phyloP scores from a whole-genome alignment of 2,113 vertebrate genomes.

The Thymallus thymallus region DNA sequence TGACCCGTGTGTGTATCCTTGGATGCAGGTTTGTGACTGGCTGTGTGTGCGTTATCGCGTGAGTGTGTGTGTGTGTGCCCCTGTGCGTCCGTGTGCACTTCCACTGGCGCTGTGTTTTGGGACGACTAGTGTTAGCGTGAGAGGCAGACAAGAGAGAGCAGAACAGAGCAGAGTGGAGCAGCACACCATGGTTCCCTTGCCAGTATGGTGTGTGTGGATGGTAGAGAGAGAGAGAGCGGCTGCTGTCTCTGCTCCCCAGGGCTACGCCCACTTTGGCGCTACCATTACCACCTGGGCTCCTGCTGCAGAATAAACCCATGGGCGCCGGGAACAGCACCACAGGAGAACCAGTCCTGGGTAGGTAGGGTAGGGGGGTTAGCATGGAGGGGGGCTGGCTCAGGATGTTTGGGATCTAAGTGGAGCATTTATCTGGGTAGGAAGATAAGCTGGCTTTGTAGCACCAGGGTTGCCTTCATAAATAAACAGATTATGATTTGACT shows the following conservation, averaged over 20 bases:
- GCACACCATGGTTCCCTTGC: slow-evolving; percentile 8
- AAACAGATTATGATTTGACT: too few relatives aligned
- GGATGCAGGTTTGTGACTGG: slow-evolving; percentile 33
- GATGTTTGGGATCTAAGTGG: too few relatives aligned
- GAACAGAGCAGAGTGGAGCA: slow-evolving; percentile 2
- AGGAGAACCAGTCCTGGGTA: slow-evolving; percentile 46
- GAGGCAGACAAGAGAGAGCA: slow-evolving; percentile 19
- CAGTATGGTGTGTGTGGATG: slow-evolving; percentile 17
- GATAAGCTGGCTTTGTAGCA: too few relatives aligned
- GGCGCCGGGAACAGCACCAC: slow-evolving; percentile 31
- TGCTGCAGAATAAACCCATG: slow-evolving; percentile 45
- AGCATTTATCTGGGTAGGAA: too few relatives aligned
- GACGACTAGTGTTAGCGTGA: slow-evolving; percentile 9
- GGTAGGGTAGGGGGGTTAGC: slow-evolving; percentile 56
- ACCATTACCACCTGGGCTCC: slow-evolving; percentile 26
- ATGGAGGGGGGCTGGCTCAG: slow-evolving; percentile 12
- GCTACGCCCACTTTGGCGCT: slow-evolving; percentile 23
- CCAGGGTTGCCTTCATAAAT: too few relatives aligned
- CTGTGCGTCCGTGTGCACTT: background rate
- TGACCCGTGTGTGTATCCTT: slow-evolving; percentile 46
- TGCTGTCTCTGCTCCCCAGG: background rate
- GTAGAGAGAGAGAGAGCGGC: slow-evolving; percentile 7
- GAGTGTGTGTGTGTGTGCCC: background rate
- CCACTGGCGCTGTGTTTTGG: slow-evolving; percentile 20
- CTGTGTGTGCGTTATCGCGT: background rate